These are phyloP conservation scores for Scaptomyza caliginosa DNA, from an alignment of 2,888 invertebrate genomes.

Conservation along the genomic window DNA sequence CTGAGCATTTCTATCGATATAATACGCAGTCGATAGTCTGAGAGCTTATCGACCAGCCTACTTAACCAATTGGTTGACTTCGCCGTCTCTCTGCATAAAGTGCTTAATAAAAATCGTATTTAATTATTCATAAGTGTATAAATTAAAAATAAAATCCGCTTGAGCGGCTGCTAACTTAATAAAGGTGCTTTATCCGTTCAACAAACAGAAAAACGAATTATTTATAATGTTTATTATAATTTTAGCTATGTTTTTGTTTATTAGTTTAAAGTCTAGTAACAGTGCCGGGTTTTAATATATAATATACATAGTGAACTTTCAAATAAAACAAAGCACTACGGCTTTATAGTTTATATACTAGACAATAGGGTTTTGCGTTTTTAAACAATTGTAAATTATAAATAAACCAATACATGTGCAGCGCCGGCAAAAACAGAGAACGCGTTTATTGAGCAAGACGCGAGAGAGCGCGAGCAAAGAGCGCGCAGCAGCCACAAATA, in stretches of 20 bases:
- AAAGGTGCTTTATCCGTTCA: not conserved
- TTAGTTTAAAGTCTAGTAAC: not conserved
- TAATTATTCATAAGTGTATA: not conserved
- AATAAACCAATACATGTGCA: conserved; percentile 70
- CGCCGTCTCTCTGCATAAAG: not conserved
- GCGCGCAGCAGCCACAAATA: not conserved
- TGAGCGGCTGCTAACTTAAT: not conserved
- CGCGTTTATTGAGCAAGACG: conserved; percentile 17
- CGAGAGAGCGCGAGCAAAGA: conserved; percentile 19
- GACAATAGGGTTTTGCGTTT: conserved; percentile 9
- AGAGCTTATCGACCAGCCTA: conserved; percentile 24
- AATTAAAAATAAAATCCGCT: not conserved
- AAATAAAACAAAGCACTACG: not conserved
- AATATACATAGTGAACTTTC: not conserved
- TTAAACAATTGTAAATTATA: conserved; percentile 64
- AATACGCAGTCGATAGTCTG: not conserved
- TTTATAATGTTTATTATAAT: not conserved
- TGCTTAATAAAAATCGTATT: not conserved
- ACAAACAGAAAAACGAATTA: not conserved
- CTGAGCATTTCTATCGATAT: conserved; percentile 16
- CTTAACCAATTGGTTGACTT: conserved; percentile 3
- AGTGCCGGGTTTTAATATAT: not conserved
- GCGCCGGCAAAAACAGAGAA: conserved; percentile 74
- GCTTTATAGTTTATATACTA: not conserved
- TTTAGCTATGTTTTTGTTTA: conserved; percentile 1